Evolutionary conservation across 2,888 invertebrate genomes (phyloP), one percentile per base, ranked within the genome.

Genomic region (Steinernema hermaphroditum): DNA sequence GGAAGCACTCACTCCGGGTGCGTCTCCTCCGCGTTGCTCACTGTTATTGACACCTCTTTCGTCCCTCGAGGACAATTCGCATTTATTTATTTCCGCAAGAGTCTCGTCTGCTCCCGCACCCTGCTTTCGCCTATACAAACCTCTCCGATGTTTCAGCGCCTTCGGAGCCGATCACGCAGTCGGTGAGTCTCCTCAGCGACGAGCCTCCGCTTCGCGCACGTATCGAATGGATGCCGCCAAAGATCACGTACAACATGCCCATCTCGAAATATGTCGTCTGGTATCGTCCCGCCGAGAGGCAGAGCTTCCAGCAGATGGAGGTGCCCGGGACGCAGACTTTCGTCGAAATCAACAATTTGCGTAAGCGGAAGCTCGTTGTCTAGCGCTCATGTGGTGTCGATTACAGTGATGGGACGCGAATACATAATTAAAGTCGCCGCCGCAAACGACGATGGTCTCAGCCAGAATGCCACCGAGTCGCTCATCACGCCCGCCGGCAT

Each of bases 361-460:
- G 79, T 80, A 72, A 34, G 70, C 71, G 73, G 32, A 72, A 70
- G 14, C 46, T 44, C n/a, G 0, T 19, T 50, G 43, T 32, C 29
- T 46, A 14, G 27, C 69, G 37, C 62, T 34, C 22, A 68, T 70
- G 50, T 70, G 54, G 50, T 34, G 22, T 78, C 29, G 22, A 72
- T 75, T 81, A 46, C 75, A 85, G 86, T 78, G 74, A 81, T 83
- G 80, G 86, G 85, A 34, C 79, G 79, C 19, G 79, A 79, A 27
- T 99, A 98, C 88, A 96, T 97, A 88, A 96, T 97, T 87, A 90
- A 95, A 77, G 92, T 98, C n/a, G 92, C 95, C 14, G 98, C 96
- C 6, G 92, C 92, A 87, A 99, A 98, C 88, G 91, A 92, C 80
- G 93, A 96, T 71, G 97, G 96, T 72, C 92, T 92, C 83, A 96